A percentile compares a stretch with the other conserved stretches of the same genome.
Evolutionary conservation across 92 coral and sea anemone species (phyloP).

Genomic region (Porites divaricata): DNA sequence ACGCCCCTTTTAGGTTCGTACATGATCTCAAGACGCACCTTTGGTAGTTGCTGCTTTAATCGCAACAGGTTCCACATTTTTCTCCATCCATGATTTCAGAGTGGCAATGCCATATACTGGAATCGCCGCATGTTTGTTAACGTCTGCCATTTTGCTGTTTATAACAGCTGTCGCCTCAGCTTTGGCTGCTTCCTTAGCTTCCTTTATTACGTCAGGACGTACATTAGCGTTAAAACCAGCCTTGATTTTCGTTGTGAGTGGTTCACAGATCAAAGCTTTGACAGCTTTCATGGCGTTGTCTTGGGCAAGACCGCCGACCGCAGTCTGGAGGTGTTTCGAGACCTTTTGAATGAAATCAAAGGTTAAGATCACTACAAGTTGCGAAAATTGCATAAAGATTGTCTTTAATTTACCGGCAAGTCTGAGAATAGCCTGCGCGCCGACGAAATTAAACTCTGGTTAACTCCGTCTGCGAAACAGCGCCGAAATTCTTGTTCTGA

Average conservation of each 20-base stretch:
- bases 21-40: constrained; percentile 4
- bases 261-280: constrained; percentile 18
- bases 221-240: constrained; percentile 27
- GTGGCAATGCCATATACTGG: constrained; percentile 49
- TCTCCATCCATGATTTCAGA: constrained; percentile 49
- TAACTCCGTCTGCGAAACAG: no score
- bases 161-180: constrained; percentile 40
- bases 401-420: no score
- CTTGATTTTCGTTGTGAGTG: constrained; percentile 39
- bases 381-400: no score
- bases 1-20: no score
- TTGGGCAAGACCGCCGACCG: not conserved
- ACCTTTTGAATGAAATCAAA: not conserved
- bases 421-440: no score
- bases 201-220: constrained; percentile 37
- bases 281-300: constrained; percentile 35
- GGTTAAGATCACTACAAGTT: no score
- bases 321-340: constrained; percentile 15
- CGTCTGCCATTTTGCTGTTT: constrained; percentile 24
- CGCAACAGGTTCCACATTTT: constrained; percentile 41
- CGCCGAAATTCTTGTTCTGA: no score
- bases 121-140: constrained; percentile 50
- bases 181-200: constrained; percentile 31
- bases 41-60: constrained; percentile 35
- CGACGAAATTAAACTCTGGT: no score